Percentiles rank a stretch among this genome's conserved stretches.
Evolutionary conservation across 2,888 invertebrate species (phyloP).

Genomic region (Andrena trimmerana): DNA sequence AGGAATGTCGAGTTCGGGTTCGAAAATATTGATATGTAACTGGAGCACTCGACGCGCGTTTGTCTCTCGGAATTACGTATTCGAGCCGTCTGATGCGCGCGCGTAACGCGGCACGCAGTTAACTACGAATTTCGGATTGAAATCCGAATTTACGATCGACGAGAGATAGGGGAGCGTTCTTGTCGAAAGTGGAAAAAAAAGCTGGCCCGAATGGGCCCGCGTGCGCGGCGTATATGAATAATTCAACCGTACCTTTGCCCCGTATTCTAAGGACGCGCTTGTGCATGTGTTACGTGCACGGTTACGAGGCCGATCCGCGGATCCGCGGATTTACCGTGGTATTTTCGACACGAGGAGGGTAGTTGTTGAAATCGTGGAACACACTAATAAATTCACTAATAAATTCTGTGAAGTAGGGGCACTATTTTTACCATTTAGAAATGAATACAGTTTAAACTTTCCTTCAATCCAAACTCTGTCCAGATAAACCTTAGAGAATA

Average conservation of each 20-base stretch:
- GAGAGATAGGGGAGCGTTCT: background rate
- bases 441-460: too few relatives aligned
- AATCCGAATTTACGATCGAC: slow-evolving; percentile 43
- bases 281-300: slow-evolving; percentile 54
- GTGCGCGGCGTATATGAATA: slow-evolving; percentile 63
- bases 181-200: slow-evolving; percentile 39
- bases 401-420: too few relatives aligned
- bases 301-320: slow-evolving; percentile 26
- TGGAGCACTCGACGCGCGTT: background rate
- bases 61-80: slow-evolving; percentile 21
- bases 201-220: slow-evolving; percentile 32
- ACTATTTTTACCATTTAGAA: too few relatives aligned
- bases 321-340: slow-evolving; percentile 33
- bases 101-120: slow-evolving; percentile 7
- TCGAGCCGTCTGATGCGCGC: slow-evolving; percentile 19
- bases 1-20: background rate
- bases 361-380: background rate
- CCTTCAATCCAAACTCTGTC: too few relatives aligned
- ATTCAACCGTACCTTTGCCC: slow-evolving; percentile 62
- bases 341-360: background rate
- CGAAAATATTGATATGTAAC: slow-evolving; percentile 5
- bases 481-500: too few relatives aligned
- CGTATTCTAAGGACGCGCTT: slow-evolving; percentile 63
- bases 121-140: slow-evolving; percentile 49
- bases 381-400: too few relatives aligned